phyloP scores from a whole-genome alignment of 92 coral and sea anemone genomes.

The Ricordea florida region DNA sequence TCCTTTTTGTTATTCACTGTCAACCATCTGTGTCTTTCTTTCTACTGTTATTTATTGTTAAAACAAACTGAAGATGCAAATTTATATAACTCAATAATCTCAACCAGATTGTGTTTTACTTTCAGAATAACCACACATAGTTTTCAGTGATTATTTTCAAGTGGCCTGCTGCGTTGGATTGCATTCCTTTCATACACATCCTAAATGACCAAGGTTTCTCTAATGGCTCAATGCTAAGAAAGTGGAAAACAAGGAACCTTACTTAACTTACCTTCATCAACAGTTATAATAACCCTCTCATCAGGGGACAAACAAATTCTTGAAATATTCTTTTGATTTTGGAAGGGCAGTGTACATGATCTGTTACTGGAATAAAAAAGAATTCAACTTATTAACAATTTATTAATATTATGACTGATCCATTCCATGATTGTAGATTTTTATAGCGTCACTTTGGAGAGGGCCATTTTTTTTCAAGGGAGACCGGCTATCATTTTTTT shows the following conservation, averaged over 20 bases:
- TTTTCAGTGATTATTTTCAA: background rate
- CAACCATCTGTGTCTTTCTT: too few species aligned
- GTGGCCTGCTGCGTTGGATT: too few species aligned
- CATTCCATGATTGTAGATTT: background rate
- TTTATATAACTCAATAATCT: background rate
- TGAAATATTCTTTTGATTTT: slow-evolving; percentile 77
- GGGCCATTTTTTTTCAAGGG: too few species aligned
- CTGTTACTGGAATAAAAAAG: slow-evolving; percentile 61
- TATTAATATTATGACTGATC: background rate
- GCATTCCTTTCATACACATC: too few species aligned
- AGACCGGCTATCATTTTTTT: too few species aligned
- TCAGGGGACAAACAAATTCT: slow-evolving; percentile 86
- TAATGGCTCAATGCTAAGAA: too few species aligned
- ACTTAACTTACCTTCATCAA: slow-evolving; percentile 85
- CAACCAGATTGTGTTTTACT: background rate
- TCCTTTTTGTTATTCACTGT: too few species aligned
- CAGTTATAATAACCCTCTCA: slow-evolving; percentile 76
- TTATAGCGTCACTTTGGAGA: too few species aligned
- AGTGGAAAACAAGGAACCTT: too few species aligned
- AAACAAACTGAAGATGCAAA: background rate
- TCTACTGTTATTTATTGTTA: too few species aligned
- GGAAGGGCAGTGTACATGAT: slow-evolving; percentile 96
- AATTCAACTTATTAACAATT: background rate
- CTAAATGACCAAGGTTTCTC: too few species aligned
- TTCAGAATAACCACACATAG: background rate